Conservation (phyloP, 2,113 vertebrate species). For the Cyphomyrus plagiostoma region DNA sequence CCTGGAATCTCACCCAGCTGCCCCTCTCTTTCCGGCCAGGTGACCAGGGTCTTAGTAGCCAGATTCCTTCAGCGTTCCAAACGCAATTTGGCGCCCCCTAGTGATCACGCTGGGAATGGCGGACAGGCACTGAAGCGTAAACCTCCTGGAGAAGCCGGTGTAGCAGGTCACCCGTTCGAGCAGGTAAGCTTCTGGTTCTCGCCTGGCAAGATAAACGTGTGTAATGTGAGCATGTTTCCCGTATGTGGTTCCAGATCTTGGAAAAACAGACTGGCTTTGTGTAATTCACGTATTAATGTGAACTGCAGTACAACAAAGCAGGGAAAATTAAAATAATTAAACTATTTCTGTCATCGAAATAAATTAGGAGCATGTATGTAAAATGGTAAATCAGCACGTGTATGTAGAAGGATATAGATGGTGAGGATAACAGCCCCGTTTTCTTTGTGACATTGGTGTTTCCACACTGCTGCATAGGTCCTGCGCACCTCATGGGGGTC, state of each 20-base stretch:
- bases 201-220: neutral
- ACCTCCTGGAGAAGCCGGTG: constrained; percentile 41
- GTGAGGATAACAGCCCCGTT: neutral
- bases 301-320: neutral
- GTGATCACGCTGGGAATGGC: constrained; percentile 57
- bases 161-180: constrained; percentile 48
- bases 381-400: neutral
- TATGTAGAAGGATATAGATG: neutral
- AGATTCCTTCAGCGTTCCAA: constrained; percentile 87
- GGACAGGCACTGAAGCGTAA: constrained; percentile 66
- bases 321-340: neutral
- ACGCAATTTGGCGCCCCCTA: constrained; percentile 57
- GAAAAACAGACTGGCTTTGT: neutral
- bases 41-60: constrained; percentile 76
- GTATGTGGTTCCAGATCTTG: neutral
- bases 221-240: neutral
- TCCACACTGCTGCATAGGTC: constrained; percentile 52
- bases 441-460: neutral
- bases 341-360: neutral
- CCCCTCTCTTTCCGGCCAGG: constrained; percentile 49
- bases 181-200: constrained; percentile 47
- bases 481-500: constrained; percentile 57
- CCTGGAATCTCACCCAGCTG: neutral
- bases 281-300: neutral
- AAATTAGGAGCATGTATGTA: neutral